Base-by-base conservation (phyloP, 2,888 invertebrate species). In the Elmis aenea region DNA sequence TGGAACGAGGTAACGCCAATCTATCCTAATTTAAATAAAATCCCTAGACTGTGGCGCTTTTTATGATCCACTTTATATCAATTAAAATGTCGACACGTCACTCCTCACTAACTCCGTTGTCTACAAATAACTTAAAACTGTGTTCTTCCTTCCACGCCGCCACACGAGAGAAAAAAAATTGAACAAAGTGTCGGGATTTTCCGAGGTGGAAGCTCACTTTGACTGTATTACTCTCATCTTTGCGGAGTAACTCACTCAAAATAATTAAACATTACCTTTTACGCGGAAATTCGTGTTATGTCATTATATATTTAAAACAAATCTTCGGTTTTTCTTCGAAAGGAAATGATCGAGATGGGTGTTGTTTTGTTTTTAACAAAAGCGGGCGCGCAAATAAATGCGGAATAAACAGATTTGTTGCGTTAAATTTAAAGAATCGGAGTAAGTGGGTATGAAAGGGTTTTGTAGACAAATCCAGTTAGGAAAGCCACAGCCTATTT, bases 21-120 rank as follows among this genome's bases (percentile, higher is more conserved):
- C 42, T 39, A 39, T 43, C 36, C 43, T 43, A 43, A 43, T 43
- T 43, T 43, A 43, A 43, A 43, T 43, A 39, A 43, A 43, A 43
- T 43, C 43, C 43, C 43, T 15, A 30, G 38, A 38, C 42, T 42
- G 38, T 34, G 42, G 42, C 31, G 42, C 38, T 42, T 38, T 42
- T 42, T 42, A 42, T 38, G 42, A 37, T 42, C 42, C 42, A 38
- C 42, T 42, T 42, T 42, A 42, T 42, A 42, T 42, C 42, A 42
- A 42, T 42, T 42, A 42, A 23, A 33, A 33, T 10, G 33, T 38
- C 42, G 38, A 30, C 42, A 38, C 42, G 42, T 42, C 37, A 27
- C 29, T 26, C 20, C 33, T 26, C 29, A 26, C 29, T 30, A 20
- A 30, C 26, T 23, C 24, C 33, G 13, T 34, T 30, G 24, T 27